Conservation (phyloP, 1,140 invertebrate species). For the Rhyacophila brunnea region DNA sequence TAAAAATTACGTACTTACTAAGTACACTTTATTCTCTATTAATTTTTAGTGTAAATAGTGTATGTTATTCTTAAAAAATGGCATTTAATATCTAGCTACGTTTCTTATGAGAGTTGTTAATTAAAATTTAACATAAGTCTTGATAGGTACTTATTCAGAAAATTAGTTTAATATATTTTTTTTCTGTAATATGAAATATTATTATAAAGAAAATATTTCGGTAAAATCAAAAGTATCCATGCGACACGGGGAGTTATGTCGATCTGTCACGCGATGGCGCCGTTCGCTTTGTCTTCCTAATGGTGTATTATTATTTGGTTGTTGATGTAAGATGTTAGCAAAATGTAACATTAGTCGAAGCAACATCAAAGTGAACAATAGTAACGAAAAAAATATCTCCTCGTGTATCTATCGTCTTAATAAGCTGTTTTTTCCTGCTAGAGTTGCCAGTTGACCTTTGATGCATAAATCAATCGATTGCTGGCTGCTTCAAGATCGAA, state of each 20-base stretch:
- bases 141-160: no score
- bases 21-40: no score
- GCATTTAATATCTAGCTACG: no score
- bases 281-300: slow-evolving; percentile 22
- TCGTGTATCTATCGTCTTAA: slow-evolving; percentile 27
- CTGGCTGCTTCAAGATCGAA: no score
- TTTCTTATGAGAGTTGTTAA: no score
- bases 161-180: no score
- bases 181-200: no score
- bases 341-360: slow-evolving; percentile 1
- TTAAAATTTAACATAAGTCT: no score
- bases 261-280: slow-evolving; percentile 29
- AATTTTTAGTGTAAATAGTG: no score
- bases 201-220: no score
- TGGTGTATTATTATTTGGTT: slow-evolving; percentile 28
- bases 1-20: no score
- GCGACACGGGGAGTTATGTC: slow-evolving; percentile 7
- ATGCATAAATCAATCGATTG: slow-evolving; percentile 29
- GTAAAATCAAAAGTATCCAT: not conserved
- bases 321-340: slow-evolving; percentile 12
- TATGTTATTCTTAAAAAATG: no score
- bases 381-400: slow-evolving; percentile 1
- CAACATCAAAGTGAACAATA: not conserved
- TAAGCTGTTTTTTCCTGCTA: slow-evolving; percentile 22
- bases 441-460: slow-evolving; percentile 4